A percentile compares a stretch with the other conserved stretches of the same genome.
phyloP scores from a whole-genome alignment of 2,113 vertebrate genomes.

The Solea senegalensis region DNA sequence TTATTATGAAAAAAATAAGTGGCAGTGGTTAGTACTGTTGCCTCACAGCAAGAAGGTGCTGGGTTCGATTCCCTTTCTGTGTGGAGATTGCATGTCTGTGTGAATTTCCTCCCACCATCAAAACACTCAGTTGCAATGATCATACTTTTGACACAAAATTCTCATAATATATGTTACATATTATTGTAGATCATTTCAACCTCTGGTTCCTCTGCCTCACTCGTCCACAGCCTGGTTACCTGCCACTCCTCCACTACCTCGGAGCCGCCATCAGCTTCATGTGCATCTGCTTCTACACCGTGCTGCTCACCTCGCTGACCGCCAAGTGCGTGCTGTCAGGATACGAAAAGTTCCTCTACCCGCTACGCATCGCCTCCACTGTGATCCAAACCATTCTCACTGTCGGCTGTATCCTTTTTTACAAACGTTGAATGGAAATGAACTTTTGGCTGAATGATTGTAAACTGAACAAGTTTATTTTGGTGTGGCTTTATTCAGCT shows the following conservation, averaged over 20 bases:
- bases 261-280: constrained; percentile 80
- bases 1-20: too few species aligned
- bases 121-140: too few species aligned
- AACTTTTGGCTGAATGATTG: not conserved
- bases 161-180: too few species aligned
- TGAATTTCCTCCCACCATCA: too few species aligned
- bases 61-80: too few species aligned
- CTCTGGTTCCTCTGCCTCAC: not conserved
- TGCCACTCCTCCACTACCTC: constrained; percentile 75
- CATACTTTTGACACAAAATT: too few species aligned
- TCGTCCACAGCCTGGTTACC: constrained; percentile 63
- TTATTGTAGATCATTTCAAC: not conserved
- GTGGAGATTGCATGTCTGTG: too few species aligned
- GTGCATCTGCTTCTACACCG: constrained; percentile 77
- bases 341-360: constrained; percentile 75
- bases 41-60: too few species aligned
- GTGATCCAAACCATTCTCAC: constrained; percentile 70
- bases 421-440: not conserved
- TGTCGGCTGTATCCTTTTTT: constrained; percentile 83
- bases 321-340: constrained; percentile 72
- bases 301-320: constrained; percentile 77
- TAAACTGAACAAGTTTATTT: not conserved
- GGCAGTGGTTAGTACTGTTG: too few species aligned
- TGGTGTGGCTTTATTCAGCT: not conserved
- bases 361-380: constrained; percentile 60